These are phyloP conservation scores for Morpho achilles DNA, from an alignment of 2,888 invertebrate species.

Conservation along the genomic window DNA sequence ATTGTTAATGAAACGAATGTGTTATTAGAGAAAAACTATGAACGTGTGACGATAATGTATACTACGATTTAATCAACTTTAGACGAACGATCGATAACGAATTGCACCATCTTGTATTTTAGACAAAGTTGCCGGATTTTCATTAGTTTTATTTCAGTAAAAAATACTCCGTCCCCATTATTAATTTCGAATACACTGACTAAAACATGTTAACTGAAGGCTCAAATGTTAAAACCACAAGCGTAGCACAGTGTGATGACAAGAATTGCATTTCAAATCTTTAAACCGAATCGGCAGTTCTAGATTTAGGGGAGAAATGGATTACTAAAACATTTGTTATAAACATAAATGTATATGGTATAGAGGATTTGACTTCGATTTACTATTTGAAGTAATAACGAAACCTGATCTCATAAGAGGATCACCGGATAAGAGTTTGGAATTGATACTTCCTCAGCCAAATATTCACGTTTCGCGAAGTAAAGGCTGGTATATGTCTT, in stretches of 20 bases:
- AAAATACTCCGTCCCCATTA: conserved; percentile 54
- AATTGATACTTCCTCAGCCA: background rate
- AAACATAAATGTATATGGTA: too few relatives aligned
- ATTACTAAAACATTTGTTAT: too few relatives aligned
- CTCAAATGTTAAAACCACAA: conserved; percentile 4
- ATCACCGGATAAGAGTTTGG: background rate
- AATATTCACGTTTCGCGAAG: too few relatives aligned
- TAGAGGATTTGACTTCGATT: too few relatives aligned
- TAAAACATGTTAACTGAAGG: conserved; percentile 7
- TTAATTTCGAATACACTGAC: conserved; percentile 42
- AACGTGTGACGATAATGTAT: conserved; percentile 7
- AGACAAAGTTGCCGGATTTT: conserved; percentile 5
- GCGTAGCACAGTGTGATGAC: conserved; percentile 3
- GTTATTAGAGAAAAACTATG: background rate
- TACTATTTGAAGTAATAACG: too few relatives aligned
- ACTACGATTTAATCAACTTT: background rate
- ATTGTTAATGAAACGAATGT: conserved; percentile 2
- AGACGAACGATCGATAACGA: conserved; percentile 11
- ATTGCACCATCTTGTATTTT: conserved; percentile 12
- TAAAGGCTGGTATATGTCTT: too few relatives aligned
- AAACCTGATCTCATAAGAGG: too few relatives aligned
- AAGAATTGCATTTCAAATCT: background rate
- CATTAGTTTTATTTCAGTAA: conserved; percentile 18
- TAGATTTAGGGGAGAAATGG: too few relatives aligned
- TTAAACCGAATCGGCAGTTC: background rate